These are phyloP conservation scores for Meganola albula DNA, from an alignment of 2,888 invertebrate species.

Conservation along the genomic window DNA sequence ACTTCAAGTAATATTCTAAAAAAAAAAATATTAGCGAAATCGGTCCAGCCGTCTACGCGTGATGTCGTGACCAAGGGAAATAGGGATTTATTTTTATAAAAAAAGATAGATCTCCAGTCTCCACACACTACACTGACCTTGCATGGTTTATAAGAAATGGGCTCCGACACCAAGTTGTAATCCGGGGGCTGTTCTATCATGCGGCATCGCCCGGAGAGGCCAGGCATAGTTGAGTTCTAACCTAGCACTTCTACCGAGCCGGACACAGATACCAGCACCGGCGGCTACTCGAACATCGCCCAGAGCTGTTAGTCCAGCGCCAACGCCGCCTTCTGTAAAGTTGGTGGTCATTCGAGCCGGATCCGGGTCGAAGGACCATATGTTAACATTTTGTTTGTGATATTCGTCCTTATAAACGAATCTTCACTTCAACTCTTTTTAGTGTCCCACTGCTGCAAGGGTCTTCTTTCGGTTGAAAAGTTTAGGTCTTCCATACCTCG, in stretches of 20 bases:
- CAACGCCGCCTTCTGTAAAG: conserved; percentile 37
- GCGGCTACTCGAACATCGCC: conserved; percentile 81
- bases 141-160: conserved; percentile 84
- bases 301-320: conserved; percentile 46
- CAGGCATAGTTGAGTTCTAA: conserved; percentile 96
- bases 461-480: neutral
- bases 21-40: too few relatives aligned
- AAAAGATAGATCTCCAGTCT: too few relatives aligned
- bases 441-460: too few relatives aligned
- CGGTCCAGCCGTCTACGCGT: too few relatives aligned
- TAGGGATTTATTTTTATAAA: too few relatives aligned
- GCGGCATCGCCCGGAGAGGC: conserved; percentile 82
- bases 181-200: conserved; percentile 72
- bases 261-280: conserved; percentile 79
- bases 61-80: too few relatives aligned
- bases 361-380: too few relatives aligned
- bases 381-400: neutral
- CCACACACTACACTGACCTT: too few relatives aligned
- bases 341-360: neutral
- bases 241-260: conserved; percentile 88
- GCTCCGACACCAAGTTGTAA: conserved; percentile 92
- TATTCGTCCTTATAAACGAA: neutral
- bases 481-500: neutral
- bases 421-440: neutral
- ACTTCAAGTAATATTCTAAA: too few relatives aligned